These are phyloP conservation scores for Callipepla squamata DNA, from an alignment of 2,113 vertebrate genomes.

Conservation along the genomic window DNA sequence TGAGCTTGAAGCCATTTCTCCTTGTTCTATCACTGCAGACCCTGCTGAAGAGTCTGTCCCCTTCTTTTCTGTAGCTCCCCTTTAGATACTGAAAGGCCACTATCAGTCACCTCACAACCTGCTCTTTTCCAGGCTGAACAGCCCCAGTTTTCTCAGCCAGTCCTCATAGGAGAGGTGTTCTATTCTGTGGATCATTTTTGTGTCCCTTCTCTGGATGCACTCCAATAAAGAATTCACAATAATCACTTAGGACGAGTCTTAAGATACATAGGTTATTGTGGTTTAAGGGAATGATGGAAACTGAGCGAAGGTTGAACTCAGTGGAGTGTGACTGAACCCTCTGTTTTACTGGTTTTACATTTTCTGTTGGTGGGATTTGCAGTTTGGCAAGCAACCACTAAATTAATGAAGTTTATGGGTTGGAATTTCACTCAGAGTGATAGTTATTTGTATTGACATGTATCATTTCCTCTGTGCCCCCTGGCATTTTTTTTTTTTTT, in stretches of 20 bases:
- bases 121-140: too few relatives aligned
- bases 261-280: not conserved
- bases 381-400: constrained; percentile 39
- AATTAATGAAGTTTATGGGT: constrained; percentile 47
- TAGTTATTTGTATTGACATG: constrained; percentile 61
- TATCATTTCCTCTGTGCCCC: constrained; percentile 28
- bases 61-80: too few relatives aligned
- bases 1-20: too few relatives aligned
- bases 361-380: constrained; percentile 33
- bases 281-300: not conserved
- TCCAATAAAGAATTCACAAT: not conserved
- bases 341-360: not conserved
- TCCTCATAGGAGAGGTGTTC: too few relatives aligned
- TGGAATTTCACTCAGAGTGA: constrained; percentile 48
- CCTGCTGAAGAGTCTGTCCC: too few relatives aligned
- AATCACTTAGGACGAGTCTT: not conserved
- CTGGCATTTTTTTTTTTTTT: not conserved
- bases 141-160: too few relatives aligned
- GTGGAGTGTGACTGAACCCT: not conserved
- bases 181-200: too few relatives aligned
- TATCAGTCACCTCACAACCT: too few relatives aligned
- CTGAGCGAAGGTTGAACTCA: not conserved
- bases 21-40: too few relatives aligned
- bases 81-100: too few relatives aligned
- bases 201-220: too few relatives aligned